Base-by-base conservation (phyloP, 2,888 invertebrate genomes). In the Aquatica leii region DNA sequence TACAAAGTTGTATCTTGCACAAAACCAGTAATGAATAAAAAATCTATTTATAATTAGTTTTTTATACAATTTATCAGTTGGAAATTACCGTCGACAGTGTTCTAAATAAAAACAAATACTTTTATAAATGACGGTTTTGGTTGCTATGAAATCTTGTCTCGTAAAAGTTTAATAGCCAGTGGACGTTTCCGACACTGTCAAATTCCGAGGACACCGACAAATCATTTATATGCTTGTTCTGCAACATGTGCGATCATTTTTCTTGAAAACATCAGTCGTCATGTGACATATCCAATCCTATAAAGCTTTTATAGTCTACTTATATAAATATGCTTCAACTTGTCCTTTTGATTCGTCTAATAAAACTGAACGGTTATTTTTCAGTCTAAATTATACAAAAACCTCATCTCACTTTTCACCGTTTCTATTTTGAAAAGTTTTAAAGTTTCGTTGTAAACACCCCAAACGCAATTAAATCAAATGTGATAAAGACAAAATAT, bases 201-300 rank as follows among this genome's bases (percentile, higher is more conserved):
- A 55, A 46, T 40, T 49, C 37, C 14, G 5, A 17, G 17, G 49
- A 37, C 41, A 55, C 51, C 55, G 50, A 59, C 64, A 65, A 56
- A 57, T 65, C 60, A 52, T 59, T 60, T 59, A 60, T 65, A 56
- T 60, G 60, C 52, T 60, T 60, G 48, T 56, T 59, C 52, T 48
- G 41, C 56, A 50, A 56, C 49, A 56, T 56, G 51, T 61, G 50
- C 20, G 50, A 49, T 56, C 56, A 56, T 61, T 61, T 61, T 55
- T 61, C 61, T 61, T 40, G 55, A 61, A 55, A 55, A 56, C 56
- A 61, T 55, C 55, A 56, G 41, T 41, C 55, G 56, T 61, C 55
- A 49, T 54, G 60, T 49, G 41, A 48, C 20, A 49, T 17, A 55
- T 48, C 49, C 50, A 49, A 61, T 55, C 61, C 49, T 54, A 54